A percentile compares a stretch with the other conserved stretches of the same genome.
Evolutionary conservation across 2,113 vertebrate species (phyloP).

Genomic region (Neopipo cinnamomea): DNA sequence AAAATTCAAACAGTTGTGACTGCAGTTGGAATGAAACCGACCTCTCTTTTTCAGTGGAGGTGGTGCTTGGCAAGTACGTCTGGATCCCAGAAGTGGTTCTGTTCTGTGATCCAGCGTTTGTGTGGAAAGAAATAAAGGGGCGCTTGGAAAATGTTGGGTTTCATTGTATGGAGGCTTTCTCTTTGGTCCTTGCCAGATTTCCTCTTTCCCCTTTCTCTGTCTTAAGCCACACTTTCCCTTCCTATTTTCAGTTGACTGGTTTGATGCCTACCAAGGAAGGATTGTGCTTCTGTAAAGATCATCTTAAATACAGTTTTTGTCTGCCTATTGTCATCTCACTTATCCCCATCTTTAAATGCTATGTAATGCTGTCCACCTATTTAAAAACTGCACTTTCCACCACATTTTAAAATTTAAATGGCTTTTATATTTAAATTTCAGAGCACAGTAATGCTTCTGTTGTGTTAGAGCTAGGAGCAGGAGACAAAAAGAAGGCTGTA

Average conservation of each 20-base stretch:
- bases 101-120: not conserved
- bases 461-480: not conserved
- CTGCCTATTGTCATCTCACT: not conserved
- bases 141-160: not conserved
- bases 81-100: not conserved
- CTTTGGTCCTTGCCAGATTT: not conserved
- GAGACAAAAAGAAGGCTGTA: not conserved
- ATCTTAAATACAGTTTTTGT: not conserved
- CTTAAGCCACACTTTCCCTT: not conserved
- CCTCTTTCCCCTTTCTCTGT: not conserved
- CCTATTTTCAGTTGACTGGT: not conserved
- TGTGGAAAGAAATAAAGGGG: not conserved
- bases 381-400: not conserved
- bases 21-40: not conserved
- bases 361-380: not conserved
- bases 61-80: not conserved
- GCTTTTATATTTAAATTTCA: constrained; percentile 25
- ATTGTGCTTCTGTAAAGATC: not conserved
- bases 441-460: not conserved
- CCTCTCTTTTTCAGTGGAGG: not conserved
- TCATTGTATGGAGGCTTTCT: not conserved
- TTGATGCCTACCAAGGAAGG: not conserved
- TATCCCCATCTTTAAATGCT: not conserved
- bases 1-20: not conserved
- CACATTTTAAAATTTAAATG: not conserved